Base-by-base conservation (phyloP, 2,888 invertebrate genomes). In the Patella pellucida region DNA sequence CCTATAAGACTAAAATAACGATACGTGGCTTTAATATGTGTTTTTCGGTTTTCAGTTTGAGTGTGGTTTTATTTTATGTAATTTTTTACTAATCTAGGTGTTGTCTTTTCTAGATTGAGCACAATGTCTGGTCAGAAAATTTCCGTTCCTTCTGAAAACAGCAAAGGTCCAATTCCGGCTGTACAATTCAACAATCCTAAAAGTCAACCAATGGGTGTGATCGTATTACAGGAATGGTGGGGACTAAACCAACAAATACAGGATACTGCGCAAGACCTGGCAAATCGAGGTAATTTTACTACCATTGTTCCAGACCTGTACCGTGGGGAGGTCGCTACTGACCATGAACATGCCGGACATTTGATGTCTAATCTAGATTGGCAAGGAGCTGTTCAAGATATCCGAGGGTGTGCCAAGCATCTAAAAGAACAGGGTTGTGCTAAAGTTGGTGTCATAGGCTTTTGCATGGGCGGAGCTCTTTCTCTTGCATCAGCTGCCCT, bases 391-490 rank as follows among this genome's bases (percentile, higher is more conserved):
- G 80, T 87, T 14, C 52, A 77, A n/a, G 87, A 87, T 68, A 82
- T 87, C 15, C 71, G 78, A 73, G 87, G 81, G 11, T 84, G 85
- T 15, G 84, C 83, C 5, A 52, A 74, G 52, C 85, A 78, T 74
- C 79, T 87, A 5, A 74, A 79, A 51, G 12, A 16, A 11, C 77
- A 72, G n/a, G 86, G 86, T 0, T 85, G 86, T 73, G 19, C 62
- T 23, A 62, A 62, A 19, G 62, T 87, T n/a, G 88, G 88, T 1
- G 86, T 87, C n/a, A 85, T 85, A 12, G 88, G 88, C 3, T 88
- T 87, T 77, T 87, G 88, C 73, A 86, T 88, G 87, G 88, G 88
- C 52, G 87, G 88, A 16, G 88, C 87, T 7, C 76, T 88, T n/a
- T 73, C 81, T 15, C 71, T 87, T 11, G 84, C 83, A 4, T 76